Percentiles rank a stretch among this genome's conserved stretches.
Conservation (phyloP, 2,797 vertebrate species). For the Myotis myotis region DNA sequence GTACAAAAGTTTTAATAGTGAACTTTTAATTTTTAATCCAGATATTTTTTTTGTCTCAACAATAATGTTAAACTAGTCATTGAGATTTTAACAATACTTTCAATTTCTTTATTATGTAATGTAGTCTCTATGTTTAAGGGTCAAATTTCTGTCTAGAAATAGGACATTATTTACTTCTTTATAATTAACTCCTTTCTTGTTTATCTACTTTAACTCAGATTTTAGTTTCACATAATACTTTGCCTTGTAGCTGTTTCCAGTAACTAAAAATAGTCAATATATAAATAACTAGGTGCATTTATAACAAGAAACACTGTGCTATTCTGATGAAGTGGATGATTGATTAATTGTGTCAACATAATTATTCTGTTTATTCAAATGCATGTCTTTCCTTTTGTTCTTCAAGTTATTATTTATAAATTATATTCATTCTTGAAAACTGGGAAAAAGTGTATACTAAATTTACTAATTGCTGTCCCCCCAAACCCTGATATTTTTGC, state of each 20-base stretch:
- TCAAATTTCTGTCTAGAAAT: not conserved
- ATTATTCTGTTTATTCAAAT: not conserved
- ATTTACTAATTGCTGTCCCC: not conserved
- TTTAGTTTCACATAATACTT: not conserved
- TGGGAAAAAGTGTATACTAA: constrained; percentile 4
- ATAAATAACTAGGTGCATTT: not conserved
- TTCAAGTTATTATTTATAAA: not conserved
- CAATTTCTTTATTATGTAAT: not conserved
- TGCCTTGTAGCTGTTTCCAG: not conserved
- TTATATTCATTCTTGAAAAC: not conserved
- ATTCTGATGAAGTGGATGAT: not conserved
- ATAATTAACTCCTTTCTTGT: not conserved
- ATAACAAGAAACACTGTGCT: not conserved
- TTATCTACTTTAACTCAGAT: not conserved
- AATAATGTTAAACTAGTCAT: not conserved
- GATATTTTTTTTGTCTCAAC: not conserved
- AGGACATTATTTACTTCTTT: not conserved
- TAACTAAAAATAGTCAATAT: not conserved
- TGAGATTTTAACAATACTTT: not conserved
- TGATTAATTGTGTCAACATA: not conserved
- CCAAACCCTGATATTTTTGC: not conserved
- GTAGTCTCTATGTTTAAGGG: not conserved
- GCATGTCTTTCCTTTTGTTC: not conserved
- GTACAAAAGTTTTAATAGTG: not conserved
- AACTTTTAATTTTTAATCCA: not conserved